These are phyloP conservation scores for Chelon auratus DNA, from an alignment of 2,797 vertebrate genomes.

Conservation along the genomic window DNA sequence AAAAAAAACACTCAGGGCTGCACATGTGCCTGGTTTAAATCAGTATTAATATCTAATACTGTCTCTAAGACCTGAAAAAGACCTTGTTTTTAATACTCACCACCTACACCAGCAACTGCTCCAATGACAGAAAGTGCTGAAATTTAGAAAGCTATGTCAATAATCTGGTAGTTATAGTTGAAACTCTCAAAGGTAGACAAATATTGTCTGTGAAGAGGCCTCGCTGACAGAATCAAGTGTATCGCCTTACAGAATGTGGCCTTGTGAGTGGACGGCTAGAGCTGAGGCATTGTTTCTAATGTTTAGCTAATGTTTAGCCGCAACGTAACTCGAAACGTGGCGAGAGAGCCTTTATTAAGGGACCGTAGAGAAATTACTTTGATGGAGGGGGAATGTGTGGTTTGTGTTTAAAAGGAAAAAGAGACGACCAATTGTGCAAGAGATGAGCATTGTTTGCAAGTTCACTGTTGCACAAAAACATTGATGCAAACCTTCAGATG, in stretches of 20 bases:
- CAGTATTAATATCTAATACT: constrained; percentile 24
- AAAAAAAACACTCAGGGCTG: constrained; percentile 9
- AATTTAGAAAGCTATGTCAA: constrained; percentile 28
- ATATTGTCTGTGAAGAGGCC: constrained; percentile 24
- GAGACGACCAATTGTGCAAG: too few relatives aligned
- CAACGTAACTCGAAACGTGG: not conserved
- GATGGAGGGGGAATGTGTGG: not conserved
- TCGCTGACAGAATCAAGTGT: constrained; percentile 33
- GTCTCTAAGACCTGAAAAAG: constrained; percentile 8
- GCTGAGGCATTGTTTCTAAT: not conserved
- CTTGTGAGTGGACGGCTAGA: constrained; percentile 23
- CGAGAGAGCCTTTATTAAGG: not conserved
- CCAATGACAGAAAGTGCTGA: constrained; percentile 39
- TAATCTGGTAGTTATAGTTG: constrained; percentile 5
- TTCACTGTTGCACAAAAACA: not conserved
- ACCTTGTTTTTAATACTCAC: constrained; percentile 5
- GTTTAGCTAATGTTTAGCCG: constrained; percentile 30
- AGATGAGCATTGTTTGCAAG: too few relatives aligned
- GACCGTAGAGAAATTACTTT: not conserved
- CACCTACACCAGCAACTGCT: constrained; percentile 6
- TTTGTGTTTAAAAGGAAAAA: not conserved
- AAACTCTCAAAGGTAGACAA: constrained; percentile 24
- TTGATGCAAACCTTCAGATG: not conserved
- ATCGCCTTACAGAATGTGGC: constrained; percentile 43
- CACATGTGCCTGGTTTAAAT: constrained; percentile 23